Evolutionary conservation across 2,888 invertebrate species (phyloP), one percentile per base, ranked within the genome.

Genomic region (Julus scanicus): DNA sequence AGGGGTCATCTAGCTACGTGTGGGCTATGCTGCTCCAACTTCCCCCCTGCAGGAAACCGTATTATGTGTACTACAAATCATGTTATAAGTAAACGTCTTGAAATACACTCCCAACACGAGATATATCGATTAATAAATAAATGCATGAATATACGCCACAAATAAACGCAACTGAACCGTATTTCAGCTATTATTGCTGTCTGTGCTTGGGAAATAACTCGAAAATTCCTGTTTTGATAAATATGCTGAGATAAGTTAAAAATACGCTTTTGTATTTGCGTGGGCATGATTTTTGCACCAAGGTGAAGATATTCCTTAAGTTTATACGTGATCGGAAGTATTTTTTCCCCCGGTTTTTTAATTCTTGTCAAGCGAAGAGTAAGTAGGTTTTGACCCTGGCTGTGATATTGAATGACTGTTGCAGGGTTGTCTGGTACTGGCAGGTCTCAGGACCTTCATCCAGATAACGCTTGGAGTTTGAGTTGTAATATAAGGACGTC

Each of bases 81-180:
- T 63, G 15, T 57, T 17, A 57, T 13, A 20, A 63, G 63, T 20
- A 20, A 63, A 63, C 20, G 63, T 63, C 20, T 63, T 63, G n/a
- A 20, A 63, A 20, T 20, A 2, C 20, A 20, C 63, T n/a, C 20
- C 63, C 63, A 20, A 20, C 63, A n/a, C 63, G 15, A 57, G 57
- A 57, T 63, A 20, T 63, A 63, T 63, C 63, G 63, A 63, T 63
- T 63, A 63, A 63, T 63, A 63, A 63, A 63, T 63, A 63, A 63
- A 63, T 63, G 63, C 29, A 29, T 29, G 29, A 1, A 29, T 29
- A 29, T 29, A 29, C 29, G 29, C 29, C 29, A 29, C 29, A 29
- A 29, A 29, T 29, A 63, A 57, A 17, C 13, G 49, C 63, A 20
- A 9, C 20, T 63, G 63, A 20, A 8, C 63, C 20, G 63, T 63